Percentiles rank a stretch among this genome's conserved stretches.
Evolutionary conservation across 2,888 invertebrate genomes (phyloP).

Genomic region (Polia nebulosa): DNA sequence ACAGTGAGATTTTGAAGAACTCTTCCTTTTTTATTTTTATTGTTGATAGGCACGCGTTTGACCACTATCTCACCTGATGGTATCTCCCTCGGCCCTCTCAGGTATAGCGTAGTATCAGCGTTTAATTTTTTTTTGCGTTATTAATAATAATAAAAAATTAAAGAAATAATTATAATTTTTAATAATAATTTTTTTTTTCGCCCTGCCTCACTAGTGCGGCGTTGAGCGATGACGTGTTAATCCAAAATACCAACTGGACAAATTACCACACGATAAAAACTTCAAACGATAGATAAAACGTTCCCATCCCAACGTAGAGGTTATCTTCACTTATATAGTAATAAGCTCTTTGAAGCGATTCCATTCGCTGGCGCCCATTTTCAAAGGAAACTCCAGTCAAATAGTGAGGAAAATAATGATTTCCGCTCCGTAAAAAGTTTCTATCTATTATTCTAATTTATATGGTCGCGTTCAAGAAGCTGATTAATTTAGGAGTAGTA

Average conservation of each 20-base stretch:
- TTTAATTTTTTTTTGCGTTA: too few species aligned
- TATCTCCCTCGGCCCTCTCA: too few species aligned
- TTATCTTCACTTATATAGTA: constrained; percentile 59
- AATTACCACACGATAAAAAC: constrained; percentile 41
- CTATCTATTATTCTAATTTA: constrained; percentile 26
- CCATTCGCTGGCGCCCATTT: constrained; percentile 49
- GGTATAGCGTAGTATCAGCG: too few species aligned
- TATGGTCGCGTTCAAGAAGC: constrained; percentile 19
- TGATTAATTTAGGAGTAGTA: constrained; percentile 37
- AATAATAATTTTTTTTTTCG: too few species aligned
- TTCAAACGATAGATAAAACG: constrained; percentile 50
- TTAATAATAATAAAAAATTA: too few species aligned
- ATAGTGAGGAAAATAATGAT: constrained; percentile 50
- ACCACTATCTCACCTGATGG: too few species aligned
- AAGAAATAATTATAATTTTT: too few species aligned
- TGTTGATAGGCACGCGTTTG: too few species aligned
- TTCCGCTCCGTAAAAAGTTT: constrained; percentile 32
- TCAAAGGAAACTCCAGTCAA: constrained; percentile 55
- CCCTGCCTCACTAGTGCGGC: too few species aligned
- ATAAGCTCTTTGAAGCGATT: constrained; percentile 62
- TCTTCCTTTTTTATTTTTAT: too few species aligned
- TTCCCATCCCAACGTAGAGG: constrained; percentile 30
- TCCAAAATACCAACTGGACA: not conserved
- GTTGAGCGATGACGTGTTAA: too few species aligned
- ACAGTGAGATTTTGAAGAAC: not conserved